Evolutionary conservation across 2,797 vertebrate genomes (phyloP).

Genomic region (Acipenser transmontanus): DNA sequence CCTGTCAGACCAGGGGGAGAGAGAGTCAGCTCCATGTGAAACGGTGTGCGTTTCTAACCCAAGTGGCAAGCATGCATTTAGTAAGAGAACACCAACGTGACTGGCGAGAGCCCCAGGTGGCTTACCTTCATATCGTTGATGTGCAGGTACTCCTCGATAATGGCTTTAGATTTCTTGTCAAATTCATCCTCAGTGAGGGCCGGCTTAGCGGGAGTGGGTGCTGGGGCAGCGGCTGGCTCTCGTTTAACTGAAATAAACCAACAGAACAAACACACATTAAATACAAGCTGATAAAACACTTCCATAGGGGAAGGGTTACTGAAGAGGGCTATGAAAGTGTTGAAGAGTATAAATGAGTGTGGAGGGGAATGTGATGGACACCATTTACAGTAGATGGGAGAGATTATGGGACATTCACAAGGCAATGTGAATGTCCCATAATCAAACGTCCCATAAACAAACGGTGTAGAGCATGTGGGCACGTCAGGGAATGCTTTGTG

Average conservation of each 20-base stretch:
- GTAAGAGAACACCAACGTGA: background rate
- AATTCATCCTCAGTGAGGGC: slow-evolving; percentile 76
- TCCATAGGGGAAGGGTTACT: no score
- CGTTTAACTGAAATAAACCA: slow-evolving; percentile 58
- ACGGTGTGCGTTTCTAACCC: background rate
- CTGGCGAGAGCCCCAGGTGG: no score
- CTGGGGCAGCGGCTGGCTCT: slow-evolving; percentile 55
- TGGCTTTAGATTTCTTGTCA: slow-evolving; percentile 87
- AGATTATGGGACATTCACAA: no score
- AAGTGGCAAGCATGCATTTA: no score
- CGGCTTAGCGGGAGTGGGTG: slow-evolving; percentile 56
- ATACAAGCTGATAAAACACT: background rate
- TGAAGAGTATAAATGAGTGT: no score
- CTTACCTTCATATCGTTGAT: slow-evolving; percentile 92
- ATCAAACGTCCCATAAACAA: no score
- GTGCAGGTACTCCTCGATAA: slow-evolving; percentile 92
- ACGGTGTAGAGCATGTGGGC: no score
- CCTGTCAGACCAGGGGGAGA: slow-evolving; percentile 47
- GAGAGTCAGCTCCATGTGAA: background rate
- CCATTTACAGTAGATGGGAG: no score
- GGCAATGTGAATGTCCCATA: no score
- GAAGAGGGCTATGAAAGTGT: no score
- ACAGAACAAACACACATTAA: slow-evolving; percentile 11
- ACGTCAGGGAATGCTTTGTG: no score
- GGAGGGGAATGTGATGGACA: no score